phyloP scores from a whole-genome alignment of 2,797 vertebrate genomes.

The Arrhamphus sclerolepis region DNA sequence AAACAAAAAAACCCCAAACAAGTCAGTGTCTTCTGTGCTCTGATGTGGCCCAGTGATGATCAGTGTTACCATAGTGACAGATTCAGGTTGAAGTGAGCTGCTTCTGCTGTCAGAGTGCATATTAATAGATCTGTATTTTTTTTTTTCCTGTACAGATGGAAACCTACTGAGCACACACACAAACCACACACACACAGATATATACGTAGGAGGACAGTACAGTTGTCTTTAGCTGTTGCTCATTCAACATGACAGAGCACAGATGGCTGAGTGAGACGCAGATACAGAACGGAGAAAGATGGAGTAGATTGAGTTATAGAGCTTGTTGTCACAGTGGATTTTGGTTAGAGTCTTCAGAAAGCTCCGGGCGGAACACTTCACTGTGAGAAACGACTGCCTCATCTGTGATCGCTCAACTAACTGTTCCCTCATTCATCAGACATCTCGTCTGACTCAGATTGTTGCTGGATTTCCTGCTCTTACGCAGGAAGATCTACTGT shows the following conservation, averaged over 20 bases:
- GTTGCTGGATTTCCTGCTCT: slow-evolving; percentile 7
- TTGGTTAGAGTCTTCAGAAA: slow-evolving; percentile 57
- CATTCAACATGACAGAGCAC: slow-evolving; percentile 59
- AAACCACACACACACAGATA: no score
- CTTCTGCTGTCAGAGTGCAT: slow-evolving; percentile 35
- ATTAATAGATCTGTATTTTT: slow-evolving; percentile 37
- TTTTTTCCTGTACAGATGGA: slow-evolving; percentile 34
- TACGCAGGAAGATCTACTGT: background rate
- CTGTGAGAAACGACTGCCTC: slow-evolving; percentile 37
- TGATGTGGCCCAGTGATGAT: background rate
- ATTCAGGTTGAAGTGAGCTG: slow-evolving; percentile 25
- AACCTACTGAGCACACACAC: slow-evolving; percentile 37
- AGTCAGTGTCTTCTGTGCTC: background rate
- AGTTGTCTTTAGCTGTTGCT: slow-evolving; percentile 41
- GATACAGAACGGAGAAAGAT: background rate
- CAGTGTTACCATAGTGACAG: slow-evolving; percentile 23
- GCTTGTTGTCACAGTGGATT: slow-evolving; percentile 58
- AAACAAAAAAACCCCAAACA: no score
- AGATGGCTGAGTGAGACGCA: slow-evolving; percentile 53
- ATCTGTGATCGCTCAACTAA: slow-evolving; percentile 2
- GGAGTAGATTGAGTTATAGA: slow-evolving; percentile 56
- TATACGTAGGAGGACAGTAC: slow-evolving; percentile 10
- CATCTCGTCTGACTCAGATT: slow-evolving; percentile 15
- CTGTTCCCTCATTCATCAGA: slow-evolving; percentile 38
- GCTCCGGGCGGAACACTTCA: slow-evolving; percentile 55